Base-by-base conservation (phyloP, 2,888 invertebrate species). In the Rhagium mordax region DNA sequence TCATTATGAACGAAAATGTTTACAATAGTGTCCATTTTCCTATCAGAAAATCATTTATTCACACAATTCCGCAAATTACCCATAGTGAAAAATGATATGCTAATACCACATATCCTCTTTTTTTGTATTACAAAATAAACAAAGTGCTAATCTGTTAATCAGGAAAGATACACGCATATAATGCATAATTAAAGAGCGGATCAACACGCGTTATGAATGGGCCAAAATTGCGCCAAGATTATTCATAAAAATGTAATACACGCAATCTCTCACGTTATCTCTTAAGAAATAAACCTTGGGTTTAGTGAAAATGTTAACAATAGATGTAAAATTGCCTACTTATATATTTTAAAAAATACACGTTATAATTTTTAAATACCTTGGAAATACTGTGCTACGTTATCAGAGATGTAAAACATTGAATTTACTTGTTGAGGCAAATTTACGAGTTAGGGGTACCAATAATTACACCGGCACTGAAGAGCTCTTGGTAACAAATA, bases 241-340 rank as follows among this genome's bases (percentile, higher is more conserved):
- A 65, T 65, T 53, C 65, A 65, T 65, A 65, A 65, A 65, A 65
- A 65, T 65, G 65, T 53, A 65, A 65, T 65, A 41, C 53, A 33
- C 41, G 16, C 33, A 53, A 65, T 65, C 65, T 53, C 53, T 33
- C 51, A 29, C 29, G 61, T 29, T 69, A 59, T 51, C 49, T 73
- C 61, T 79, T 80, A 77, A 76, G 80, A 78, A 81, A 79, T 68
- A 76, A 78, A 68, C 81, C 81, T 81, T 80, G 81, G 73, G 71
- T 66, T 68, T 53, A 74, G 77, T 71, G 79, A 76, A 78, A 78
- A 72, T 76, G 75, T 77, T 78, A 77, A 65, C 80, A 78, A 80
- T 76, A 70, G 71, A 69, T 57, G 60, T 59, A 72, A 67, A 65
- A 69, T 70, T 76, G 76, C 74, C 72, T 66, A 55, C 49, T 51